These are phyloP conservation scores for Gobius niger DNA, from an alignment of 2,113 vertebrate genomes.

Conservation along the genomic window DNA sequence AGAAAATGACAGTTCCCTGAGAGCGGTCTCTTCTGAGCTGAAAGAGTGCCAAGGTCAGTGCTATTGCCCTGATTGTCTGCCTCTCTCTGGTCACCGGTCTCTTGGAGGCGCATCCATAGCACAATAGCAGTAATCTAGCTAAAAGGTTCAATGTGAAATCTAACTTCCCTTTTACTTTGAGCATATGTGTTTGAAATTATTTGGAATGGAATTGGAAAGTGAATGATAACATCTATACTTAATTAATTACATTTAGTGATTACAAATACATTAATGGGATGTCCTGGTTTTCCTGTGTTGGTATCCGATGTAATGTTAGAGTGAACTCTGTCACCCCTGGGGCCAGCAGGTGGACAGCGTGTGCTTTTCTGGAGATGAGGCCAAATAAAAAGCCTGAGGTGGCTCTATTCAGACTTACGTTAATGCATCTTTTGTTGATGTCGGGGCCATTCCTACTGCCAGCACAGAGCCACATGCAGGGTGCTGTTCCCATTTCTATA, in stretches of 20 bases:
- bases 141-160: slow-evolving; percentile 29
- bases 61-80: slow-evolving; percentile 59
- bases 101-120: slow-evolving; percentile 34
- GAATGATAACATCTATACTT: not conserved
- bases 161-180: no score
- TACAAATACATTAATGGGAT: slow-evolving; percentile 14
- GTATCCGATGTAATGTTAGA: slow-evolving; percentile 28
- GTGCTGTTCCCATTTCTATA: slow-evolving; percentile 71
- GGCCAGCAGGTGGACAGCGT: slow-evolving; percentile 55
- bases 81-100: slow-evolving; percentile 44
- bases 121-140: slow-evolving; percentile 61
- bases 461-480: slow-evolving; percentile 64
- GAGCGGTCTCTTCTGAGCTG: slow-evolving; percentile 48
- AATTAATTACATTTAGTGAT: slow-evolving; percentile 1
- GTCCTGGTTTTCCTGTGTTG: slow-evolving; percentile 1
- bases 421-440: slow-evolving; percentile 75
- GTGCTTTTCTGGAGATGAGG: slow-evolving; percentile 55
- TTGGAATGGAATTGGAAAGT: slow-evolving; percentile 1
- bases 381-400: slow-evolving; percentile 63
- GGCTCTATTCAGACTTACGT: slow-evolving; percentile 62
- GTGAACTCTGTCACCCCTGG: slow-evolving; percentile 45
- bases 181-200: slow-evolving; percentile 3
- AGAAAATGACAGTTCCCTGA: slow-evolving; percentile 39
- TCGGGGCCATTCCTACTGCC: slow-evolving; percentile 48
- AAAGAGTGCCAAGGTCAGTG: slow-evolving; percentile 58